Base-by-base conservation (phyloP, 2,888 invertebrate genomes). In the Tortrix viridana region DNA sequence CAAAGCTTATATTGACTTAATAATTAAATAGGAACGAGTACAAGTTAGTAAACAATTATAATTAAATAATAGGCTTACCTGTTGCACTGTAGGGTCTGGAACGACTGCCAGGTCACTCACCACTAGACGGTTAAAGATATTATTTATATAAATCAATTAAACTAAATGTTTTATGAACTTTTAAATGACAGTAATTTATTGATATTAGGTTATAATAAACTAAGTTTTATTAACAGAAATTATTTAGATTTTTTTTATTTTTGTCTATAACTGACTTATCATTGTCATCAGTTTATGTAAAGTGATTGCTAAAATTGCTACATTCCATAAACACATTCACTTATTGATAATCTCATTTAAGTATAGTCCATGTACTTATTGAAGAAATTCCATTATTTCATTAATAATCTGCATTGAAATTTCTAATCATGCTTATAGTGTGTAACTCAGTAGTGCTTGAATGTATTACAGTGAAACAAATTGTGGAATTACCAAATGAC, bases 281-380 rank as follows among this genome's bases (percentile, higher is more conserved):
- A 63, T 73, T 69, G 26, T 66, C 52, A 57, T 52, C 70, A 60
- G 67, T 68, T 67, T 64, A 63, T 65, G 48, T 62, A 68, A 67
- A 56, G 65, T 69, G 63, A 62, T 47, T 66, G 56, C 46, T 58
- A 46, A 19, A 74, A 67, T 68, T 55, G 18, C 26, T 59, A 86
- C 86, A 88, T 88, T 86, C 87, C 88, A 85, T 74, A 76, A 69
- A 74, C 69, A 72, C 74, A 74, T 74, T 81, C 70, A 74, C 74
- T 69, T 63, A 65, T 59, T 55, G 63, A 69, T 66, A 65, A 67
- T 69, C 69, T 71, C 64, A 60, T 58, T 57, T 55, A 22, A 58
- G 47, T 55, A 47, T 66, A 55, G 19, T 60, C 12, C 48, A 57
- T 56, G 66, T 66, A 66, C 63, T 66, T 66, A 66, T 32, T 52